Percentiles rank a stretch among this genome's conserved stretches.
phyloP scores from a whole-genome alignment of 2,888 invertebrate species.

The Thecocarcelia acutangulata region DNA sequence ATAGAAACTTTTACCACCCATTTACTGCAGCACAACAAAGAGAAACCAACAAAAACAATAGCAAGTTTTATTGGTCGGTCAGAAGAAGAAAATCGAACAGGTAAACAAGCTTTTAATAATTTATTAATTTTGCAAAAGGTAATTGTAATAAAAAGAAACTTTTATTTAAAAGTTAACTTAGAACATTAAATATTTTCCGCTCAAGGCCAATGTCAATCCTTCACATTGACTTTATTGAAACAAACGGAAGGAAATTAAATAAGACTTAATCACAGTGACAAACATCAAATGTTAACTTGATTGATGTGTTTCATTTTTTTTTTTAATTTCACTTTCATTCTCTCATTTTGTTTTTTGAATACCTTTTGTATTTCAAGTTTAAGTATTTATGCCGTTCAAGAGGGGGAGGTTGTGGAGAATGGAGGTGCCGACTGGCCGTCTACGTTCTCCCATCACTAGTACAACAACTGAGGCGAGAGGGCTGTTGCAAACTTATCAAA shows the following conservation, averaged over 20 bases:
- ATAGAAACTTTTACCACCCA: no score
- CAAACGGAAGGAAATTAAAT: slow-evolving; percentile 23
- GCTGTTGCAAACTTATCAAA: slow-evolving; percentile 23
- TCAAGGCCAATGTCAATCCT: slow-evolving; percentile 49
- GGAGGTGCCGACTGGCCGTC: not conserved
- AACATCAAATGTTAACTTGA: slow-evolving; percentile 8
- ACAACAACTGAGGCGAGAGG: slow-evolving; percentile 1
- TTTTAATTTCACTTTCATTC: slow-evolving; percentile 10
- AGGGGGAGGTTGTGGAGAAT: not conserved
- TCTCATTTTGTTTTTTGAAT: not conserved
- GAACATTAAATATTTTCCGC: slow-evolving; percentile 11
- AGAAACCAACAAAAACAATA: no score
- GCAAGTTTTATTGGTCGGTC: no score
- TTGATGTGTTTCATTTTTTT: slow-evolving; percentile 10
- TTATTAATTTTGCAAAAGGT: slow-evolving; percentile 10
- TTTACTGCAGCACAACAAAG: no score
- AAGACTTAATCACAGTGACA: slow-evolving; percentile 18
- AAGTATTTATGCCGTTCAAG: not conserved
- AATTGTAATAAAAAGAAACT: slow-evolving; percentile 8
- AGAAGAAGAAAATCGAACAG: not conserved
- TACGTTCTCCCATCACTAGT: not conserved
- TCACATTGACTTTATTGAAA: slow-evolving; percentile 24
- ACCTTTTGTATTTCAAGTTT: not conserved
- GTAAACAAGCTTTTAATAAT: slow-evolving; percentile 28
- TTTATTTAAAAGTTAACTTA: slow-evolving; percentile 44